Conservation (phyloP, 2,113 vertebrate genomes). For the Manacus vitellinus region DNA sequence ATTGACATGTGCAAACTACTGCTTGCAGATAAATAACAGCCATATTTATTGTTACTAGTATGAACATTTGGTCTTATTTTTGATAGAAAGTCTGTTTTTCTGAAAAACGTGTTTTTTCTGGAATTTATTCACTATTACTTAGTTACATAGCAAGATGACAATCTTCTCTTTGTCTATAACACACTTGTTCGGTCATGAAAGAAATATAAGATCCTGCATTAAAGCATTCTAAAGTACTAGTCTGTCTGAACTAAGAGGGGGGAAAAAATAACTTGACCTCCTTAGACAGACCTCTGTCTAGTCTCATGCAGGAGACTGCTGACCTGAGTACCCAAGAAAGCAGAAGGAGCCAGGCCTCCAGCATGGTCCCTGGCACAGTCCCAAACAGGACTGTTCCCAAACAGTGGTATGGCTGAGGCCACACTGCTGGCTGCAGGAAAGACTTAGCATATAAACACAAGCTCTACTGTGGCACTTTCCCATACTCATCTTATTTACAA, state of each 20-base stretch:
- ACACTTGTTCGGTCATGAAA: not conserved
- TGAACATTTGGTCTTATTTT: not conserved
- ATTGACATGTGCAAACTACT: not conserved
- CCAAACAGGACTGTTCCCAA: not conserved
- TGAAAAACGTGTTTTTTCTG: not conserved
- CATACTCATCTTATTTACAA: not conserved
- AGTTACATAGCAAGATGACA: not conserved
- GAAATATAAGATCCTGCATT: not conserved
- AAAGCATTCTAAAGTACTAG: not conserved
- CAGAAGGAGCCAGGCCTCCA: not conserved
- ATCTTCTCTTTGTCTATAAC: not conserved
- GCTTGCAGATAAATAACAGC: not conserved
- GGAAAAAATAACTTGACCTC: not conserved
- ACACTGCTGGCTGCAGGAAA: not conserved
- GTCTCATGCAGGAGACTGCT: not conserved
- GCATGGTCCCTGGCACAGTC: rapidly evolving
- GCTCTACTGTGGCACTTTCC: not conserved
- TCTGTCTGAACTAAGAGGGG: not conserved
- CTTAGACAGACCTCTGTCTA: not conserved
- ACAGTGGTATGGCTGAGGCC: rapidly evolving
- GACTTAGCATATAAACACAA: not conserved
- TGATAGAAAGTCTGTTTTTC: not conserved
- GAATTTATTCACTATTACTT: not conserved
- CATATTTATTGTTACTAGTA: not conserved
- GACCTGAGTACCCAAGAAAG: not conserved